These are phyloP conservation scores for Myiotriccus ornatus DNA, from an alignment of 2,797 vertebrate genomes.

Conservation along the genomic window DNA sequence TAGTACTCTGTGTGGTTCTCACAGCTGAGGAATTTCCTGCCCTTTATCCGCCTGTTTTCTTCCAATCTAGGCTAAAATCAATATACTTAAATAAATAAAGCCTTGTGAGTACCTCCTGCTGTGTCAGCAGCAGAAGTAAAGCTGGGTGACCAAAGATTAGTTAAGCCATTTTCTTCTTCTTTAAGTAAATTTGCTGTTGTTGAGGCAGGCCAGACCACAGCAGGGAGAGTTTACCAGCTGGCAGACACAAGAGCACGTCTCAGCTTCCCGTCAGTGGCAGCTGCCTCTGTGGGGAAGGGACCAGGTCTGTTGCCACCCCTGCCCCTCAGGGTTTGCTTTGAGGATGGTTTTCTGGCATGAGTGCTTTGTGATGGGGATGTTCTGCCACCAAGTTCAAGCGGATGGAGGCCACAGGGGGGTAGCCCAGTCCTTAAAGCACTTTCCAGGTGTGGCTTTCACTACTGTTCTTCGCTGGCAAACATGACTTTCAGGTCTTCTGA, in stretches of 20 bases:
- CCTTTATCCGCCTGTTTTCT: slow-evolving; percentile 46
- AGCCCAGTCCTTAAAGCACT: not conserved
- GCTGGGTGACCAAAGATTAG: slow-evolving; percentile 55
- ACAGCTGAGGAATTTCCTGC: slow-evolving; percentile 66
- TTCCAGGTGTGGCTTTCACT: not conserved
- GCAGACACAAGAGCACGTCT: not conserved
- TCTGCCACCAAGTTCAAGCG: not conserved
- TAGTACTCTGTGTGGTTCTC: slow-evolving; percentile 38
- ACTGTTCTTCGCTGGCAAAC: not conserved
- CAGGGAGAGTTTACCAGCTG: not conserved
- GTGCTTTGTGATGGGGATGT: not conserved
- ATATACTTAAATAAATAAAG: slow-evolving; percentile 70
- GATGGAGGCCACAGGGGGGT: not conserved
- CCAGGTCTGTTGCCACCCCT: not conserved
- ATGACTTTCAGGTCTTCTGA: not conserved
- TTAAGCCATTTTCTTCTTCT: slow-evolving; percentile 49
- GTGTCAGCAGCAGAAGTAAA: slow-evolving; percentile 30
- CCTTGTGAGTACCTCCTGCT: slow-evolving; percentile 25
- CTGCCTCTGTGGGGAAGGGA: not conserved
- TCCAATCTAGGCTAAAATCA: slow-evolving; percentile 63
- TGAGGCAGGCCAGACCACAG: not conserved
- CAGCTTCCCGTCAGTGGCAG: accelerated
- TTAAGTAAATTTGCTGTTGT: slow-evolving; percentile 25
- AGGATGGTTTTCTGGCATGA: not conserved
- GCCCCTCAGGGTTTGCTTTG: not conserved